Percentiles rank a stretch among this genome's conserved stretches.
These are phyloP conservation scores for Sander vitreus DNA, from an alignment of 2,113 vertebrate species.

Conservation along the genomic window DNA sequence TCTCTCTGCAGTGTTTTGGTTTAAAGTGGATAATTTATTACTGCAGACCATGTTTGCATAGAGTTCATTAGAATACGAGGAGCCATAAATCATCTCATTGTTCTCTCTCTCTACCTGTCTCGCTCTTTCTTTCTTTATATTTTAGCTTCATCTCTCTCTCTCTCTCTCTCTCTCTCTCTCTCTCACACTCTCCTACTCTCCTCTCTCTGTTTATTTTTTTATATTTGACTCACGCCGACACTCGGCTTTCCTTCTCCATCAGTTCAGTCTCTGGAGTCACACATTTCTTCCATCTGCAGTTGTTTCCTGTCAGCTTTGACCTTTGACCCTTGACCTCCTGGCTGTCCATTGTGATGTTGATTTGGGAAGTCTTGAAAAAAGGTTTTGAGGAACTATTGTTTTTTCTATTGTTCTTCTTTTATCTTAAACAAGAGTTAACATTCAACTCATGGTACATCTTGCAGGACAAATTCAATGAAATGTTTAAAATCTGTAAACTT, in stretches of 20 bases:
- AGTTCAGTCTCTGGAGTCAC: neutral
- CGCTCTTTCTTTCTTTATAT: constrained; percentile 7
- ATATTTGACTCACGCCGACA: constrained; percentile 26
- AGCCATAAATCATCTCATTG: constrained; percentile 67
- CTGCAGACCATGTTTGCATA: constrained; percentile 60
- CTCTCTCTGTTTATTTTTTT: constrained; percentile 8
- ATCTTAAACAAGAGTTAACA: neutral
- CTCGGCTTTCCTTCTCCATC: constrained; percentile 22
- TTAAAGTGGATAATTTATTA: constrained; percentile 70
- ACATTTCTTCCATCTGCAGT: neutral
- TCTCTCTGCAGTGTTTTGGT: constrained; percentile 56
- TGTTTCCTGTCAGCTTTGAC: neutral
- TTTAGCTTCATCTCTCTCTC: too few species aligned
- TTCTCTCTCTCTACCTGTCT: constrained; percentile 20
- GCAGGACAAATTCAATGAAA: neutral
- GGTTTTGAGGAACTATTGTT: too few species aligned
- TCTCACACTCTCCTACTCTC: neutral
- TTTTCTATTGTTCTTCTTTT: too few species aligned
- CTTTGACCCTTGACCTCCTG: neutral
- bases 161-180: neutral
- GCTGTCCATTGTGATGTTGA: neutral
- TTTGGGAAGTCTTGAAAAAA: too few species aligned
- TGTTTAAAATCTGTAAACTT: neutral
- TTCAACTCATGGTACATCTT: neutral
- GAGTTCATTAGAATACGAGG: constrained; percentile 63